phyloP scores from a whole-genome alignment of 2,113 vertebrate species.

The Aegotheles bennettii region DNA sequence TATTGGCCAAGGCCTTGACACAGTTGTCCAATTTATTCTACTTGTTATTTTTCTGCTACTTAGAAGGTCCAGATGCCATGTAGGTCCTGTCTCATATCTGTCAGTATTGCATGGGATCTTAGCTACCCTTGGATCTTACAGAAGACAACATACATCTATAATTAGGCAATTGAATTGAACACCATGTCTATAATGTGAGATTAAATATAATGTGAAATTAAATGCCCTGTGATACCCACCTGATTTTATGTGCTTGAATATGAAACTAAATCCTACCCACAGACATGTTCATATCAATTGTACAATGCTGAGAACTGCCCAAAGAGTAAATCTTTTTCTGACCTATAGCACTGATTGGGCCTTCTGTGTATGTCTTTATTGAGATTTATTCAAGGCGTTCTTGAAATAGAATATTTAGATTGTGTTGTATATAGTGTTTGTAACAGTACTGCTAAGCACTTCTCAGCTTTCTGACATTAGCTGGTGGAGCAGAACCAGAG shows the following conservation, averaged over 20 bases:
- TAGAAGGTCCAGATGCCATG: neutral
- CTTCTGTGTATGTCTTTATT: neutral
- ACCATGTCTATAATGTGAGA: neutral
- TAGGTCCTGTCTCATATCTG: neutral
- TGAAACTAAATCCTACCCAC: neutral
- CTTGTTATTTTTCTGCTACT: neutral
- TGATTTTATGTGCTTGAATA: neutral
- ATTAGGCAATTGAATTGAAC: neutral
- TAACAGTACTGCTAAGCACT: neutral
- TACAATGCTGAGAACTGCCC: neutral
- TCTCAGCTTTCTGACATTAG: neutral
- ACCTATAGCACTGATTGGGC: neutral
- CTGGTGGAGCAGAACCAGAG: neutral
- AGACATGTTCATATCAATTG: fast-evolving
- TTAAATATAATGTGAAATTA: neutral
- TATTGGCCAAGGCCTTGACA: neutral
- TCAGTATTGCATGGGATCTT: neutral
- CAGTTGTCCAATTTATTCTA: neutral
- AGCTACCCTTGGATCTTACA: neutral
- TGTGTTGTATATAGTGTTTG: neutral
- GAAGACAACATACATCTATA: neutral
- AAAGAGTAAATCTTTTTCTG: neutral
- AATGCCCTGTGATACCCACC: neutral
- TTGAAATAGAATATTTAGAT: neutral
- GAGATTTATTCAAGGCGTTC: neutral